Evolutionary conservation across 2,797 vertebrate species (phyloP), one percentile per base, ranked within the genome.

Genomic region (Hippoglossus hippoglossus): DNA sequence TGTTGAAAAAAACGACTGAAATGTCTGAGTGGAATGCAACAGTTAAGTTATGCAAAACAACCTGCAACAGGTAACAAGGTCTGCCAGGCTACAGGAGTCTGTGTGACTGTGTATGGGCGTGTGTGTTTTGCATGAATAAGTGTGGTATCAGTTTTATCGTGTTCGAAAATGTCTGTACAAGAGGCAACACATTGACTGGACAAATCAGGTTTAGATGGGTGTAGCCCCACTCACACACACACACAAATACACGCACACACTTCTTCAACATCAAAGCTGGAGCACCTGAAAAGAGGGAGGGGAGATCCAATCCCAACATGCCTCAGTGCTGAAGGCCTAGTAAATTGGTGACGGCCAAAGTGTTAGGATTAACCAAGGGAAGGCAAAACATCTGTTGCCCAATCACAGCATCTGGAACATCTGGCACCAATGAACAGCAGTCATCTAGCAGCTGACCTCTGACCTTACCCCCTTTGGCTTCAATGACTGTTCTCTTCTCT

Each of bases 401-500:
- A 93, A 91, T 91, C 84, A 82, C 52, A 75, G 77, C 50, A 65
- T 78, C 77, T 64, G 73, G 75, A 93, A 91, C 93, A 93, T 92
- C 88, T 93, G 89, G 85, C 70, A 51, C 77, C 39, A 78, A 69
- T 82, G 69, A 84, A 49, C 63, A 70, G 57, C 83, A 71, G 80
- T 63, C 50, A 62, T 73, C 73, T 41, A 57, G 70, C 63, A 63
- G 71, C 59, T 86, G 81, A 91, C 73, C 87, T 85, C 71, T 88
- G 89, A 89, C 86, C 89, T 82, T 67, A 67, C 64, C 71, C 70
- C 72, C 76, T 72, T 83, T 71, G 51, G 82, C 61, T 57, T 68
- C 26, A 51, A 28, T 2, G 11, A 13, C 52, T 60, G 63, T 61
- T 41, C 71, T 67, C 54, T 56, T 57, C 21, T 52, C 63, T 26